A percentile compares a stretch with the other conserved stretches of the same genome.
Conservation (phyloP, 1,140 invertebrate genomes). For the Spodoptera frugiperda region DNA sequence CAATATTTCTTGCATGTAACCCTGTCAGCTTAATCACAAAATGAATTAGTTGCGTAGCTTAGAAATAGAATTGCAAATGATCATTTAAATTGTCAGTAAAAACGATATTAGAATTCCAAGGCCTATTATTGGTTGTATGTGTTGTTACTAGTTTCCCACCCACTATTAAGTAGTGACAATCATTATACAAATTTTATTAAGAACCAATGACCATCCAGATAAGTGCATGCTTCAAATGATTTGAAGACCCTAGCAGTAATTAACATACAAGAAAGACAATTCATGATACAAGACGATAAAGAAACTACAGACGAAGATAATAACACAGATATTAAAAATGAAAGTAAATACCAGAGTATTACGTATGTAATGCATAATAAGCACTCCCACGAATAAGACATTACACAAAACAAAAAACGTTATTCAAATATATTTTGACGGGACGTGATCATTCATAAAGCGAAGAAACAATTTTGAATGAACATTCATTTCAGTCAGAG, state of each 20-base stretch:
- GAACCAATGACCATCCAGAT: neutral
- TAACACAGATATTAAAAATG: constrained; percentile 10
- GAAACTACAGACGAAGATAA: neutral
- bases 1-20: constrained; percentile 17
- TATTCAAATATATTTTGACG: constrained; percentile 4
- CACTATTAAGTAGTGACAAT: neutral
- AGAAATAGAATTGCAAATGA: constrained; percentile 23
- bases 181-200: neutral
- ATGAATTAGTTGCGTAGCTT: constrained; percentile 9
- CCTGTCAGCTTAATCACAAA: constrained; percentile 7
- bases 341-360: constrained; percentile 30
- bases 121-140: constrained; percentile 7
- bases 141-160: neutral
- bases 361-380: constrained; percentile 15
- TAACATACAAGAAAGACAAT: constrained; percentile 1
- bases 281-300: neutral
- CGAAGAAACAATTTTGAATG: neutral
- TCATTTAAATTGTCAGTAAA: constrained; percentile 15
- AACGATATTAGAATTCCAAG: constrained; percentile 11
- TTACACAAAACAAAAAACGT: constrained; percentile 2
- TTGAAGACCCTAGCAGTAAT: neutral
- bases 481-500: neutral
- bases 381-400: constrained; percentile 12
- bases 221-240: neutral
- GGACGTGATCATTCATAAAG: neutral